Conservation (phyloP, 37 sponge, comb jelly and placozoan species). For the Halichondria panicea region DNA sequence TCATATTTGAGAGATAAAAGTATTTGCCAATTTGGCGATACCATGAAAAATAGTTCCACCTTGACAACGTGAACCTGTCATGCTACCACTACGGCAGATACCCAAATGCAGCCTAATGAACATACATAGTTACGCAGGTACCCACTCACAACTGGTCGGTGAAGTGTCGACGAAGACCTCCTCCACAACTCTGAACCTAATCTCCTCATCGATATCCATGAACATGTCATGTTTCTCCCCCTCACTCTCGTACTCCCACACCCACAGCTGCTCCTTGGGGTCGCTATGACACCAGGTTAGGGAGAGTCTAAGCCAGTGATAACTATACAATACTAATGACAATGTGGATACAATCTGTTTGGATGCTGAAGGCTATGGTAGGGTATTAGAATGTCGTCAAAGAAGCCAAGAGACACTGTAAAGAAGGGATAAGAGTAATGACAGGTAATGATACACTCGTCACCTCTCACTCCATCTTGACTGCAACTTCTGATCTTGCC, state of each 20-base stretch:
- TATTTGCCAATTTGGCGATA: no score
- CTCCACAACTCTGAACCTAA: constrained; percentile 86
- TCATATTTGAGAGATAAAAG: no score
- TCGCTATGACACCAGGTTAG: constrained; percentile 50
- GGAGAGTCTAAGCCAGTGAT: not conserved
- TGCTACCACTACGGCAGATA: no score
- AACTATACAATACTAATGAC: not conserved
- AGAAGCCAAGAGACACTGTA: constrained; percentile 87
- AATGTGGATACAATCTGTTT: constrained; percentile 79
- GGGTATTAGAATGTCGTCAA: constrained; percentile 93
- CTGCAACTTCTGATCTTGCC: constrained; percentile 87
- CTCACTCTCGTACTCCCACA: constrained; percentile 91
- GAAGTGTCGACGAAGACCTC: constrained; percentile 80
- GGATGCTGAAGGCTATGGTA: constrained; percentile 83
- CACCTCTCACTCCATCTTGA: constrained; percentile 88
- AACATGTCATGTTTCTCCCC: constrained; percentile 88
- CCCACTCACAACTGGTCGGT: constrained; percentile 47
- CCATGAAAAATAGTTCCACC: not conserved
- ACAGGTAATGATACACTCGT: not conserved
- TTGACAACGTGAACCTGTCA: not conserved
- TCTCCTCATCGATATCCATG: constrained; percentile 91
- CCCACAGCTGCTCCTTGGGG: constrained; percentile 90
- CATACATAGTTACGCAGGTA: no score
- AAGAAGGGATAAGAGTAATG: not conserved
- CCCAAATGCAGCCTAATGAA: no score